Evolutionary conservation across 2,113 vertebrate genomes (phyloP), one percentile per base, ranked within the genome.

Genomic region (Hemibagrus wyckioides): DNA sequence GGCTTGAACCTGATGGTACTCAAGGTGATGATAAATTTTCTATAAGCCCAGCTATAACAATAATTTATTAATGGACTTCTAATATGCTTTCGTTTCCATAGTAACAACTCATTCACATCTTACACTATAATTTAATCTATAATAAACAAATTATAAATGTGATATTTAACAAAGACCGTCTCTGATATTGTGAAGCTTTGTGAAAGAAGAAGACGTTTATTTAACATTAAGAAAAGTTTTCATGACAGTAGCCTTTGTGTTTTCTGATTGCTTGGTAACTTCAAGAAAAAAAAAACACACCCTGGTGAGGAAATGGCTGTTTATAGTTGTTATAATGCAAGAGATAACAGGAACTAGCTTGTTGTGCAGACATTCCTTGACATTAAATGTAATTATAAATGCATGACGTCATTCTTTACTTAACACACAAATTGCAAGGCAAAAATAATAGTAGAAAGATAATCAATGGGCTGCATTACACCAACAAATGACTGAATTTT

Each of bases 351-450:
- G 50, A 21, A 80, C 50, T 54, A 33, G 19, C 76, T 19, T 54
- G 52, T 80, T 30, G 36, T 36, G 77, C 19, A 56, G 77, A 80
- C 77, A 80, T 80, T 80, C 77, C 77, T 56, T 17, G 56, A 56
- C 50, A 23, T 80, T 80, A 80, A 56, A 56, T 23, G 30, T 56
- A 80, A 56, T 80, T 56, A 80, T 36, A 54, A 56, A 80, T 36
- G 77, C 30, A 80, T 36, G 30, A 56, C 4, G 10, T 56, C n/a
- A 80, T 57, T 33, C 50, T 80, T 80, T 56, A 33, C 19, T 21
- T 15, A 71, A 69, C 2, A 36, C 39, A 71, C 6, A 36, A 30
- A 52, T 25, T 75, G 21, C 4, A 44, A 75, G 50, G 13, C 25
- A 14, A 41, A 50, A 77, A 17, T 50, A 44, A 76, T 76, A n/a